These are phyloP conservation scores for Phyllopteryx taeniolatus DNA, from an alignment of 2,113 vertebrate species.

Conservation along the genomic window DNA sequence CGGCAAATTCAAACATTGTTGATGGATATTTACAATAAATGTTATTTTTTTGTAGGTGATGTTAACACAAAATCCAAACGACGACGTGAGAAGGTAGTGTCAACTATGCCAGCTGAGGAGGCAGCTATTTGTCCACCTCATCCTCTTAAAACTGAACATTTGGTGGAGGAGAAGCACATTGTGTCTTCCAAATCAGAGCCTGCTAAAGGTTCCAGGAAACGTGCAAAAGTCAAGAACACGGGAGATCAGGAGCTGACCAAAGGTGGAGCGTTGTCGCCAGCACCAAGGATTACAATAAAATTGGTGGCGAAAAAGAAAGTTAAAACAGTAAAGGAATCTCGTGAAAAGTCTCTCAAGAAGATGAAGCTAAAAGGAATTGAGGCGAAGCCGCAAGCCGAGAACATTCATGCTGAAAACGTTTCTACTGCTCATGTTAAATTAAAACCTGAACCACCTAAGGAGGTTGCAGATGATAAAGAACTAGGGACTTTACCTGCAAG, in stretches of 20 bases:
- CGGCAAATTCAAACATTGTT: neutral
- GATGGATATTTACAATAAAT: neutral
- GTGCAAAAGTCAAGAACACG: conserved; percentile 56
- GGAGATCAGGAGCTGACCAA: conserved; percentile 57
- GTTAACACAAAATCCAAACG: conserved; percentile 64
- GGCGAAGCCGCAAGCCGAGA: conserved; percentile 75
- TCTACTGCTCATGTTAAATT: conserved; percentile 79
- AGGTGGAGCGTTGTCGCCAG: conserved; percentile 46
- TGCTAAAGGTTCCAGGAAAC: conserved; percentile 49
- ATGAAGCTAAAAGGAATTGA: conserved; percentile 75
- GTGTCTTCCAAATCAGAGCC: conserved; percentile 45
- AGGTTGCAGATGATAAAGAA: conserved; percentile 44
- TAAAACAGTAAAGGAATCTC: conserved; percentile 55
- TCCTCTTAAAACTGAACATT: conserved; percentile 54
- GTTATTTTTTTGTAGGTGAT: conserved; percentile 59
- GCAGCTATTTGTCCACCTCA: conserved; percentile 45
- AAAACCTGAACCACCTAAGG: conserved; percentile 66
- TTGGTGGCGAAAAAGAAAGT: conserved; percentile 75
- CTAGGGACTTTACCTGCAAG: conserved; percentile 46
- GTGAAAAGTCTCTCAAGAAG: conserved; percentile 65
- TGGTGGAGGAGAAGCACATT: conserved; percentile 39
- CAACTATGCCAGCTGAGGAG: conserved; percentile 56
- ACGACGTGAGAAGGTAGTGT: conserved; percentile 56
- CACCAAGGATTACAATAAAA: conserved; percentile 77
- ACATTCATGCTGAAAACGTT: conserved; percentile 74